Evolutionary conservation across 2,797 vertebrate genomes (phyloP).

Genomic region (Lateolabrax maculatus): DNA sequence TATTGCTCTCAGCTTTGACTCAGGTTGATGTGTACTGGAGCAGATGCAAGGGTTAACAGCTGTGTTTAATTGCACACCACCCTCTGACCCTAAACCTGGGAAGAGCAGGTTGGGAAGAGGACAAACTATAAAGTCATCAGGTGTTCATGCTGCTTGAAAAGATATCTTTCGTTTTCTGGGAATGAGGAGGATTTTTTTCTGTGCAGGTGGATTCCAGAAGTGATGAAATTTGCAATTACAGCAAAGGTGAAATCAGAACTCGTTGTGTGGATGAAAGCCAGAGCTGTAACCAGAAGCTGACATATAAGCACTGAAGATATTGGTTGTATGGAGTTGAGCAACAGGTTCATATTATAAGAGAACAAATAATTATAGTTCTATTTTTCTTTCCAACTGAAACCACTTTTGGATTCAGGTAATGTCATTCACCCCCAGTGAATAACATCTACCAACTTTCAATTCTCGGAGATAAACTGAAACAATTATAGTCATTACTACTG

Average conservation of each 20-base stretch:
- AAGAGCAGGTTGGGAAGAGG: slow-evolving; percentile 31
- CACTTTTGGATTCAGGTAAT: slow-evolving; percentile 33
- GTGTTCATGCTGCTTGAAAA: slow-evolving; percentile 20
- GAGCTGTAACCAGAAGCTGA: slow-evolving; percentile 47
- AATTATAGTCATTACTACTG: slow-evolving; percentile 45
- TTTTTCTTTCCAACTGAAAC: slow-evolving; percentile 43
- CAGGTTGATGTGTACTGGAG: slow-evolving; percentile 18
- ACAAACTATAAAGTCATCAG: slow-evolving; percentile 50
- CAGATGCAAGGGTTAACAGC: slow-evolving; percentile 42
- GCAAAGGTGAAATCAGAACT: slow-evolving; percentile 9
- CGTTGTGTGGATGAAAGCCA: slow-evolving; percentile 48
- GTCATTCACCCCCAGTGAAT: slow-evolving; percentile 26
- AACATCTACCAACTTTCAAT: slow-evolving; percentile 1
- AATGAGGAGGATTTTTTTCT: neutral
- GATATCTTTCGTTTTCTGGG: slow-evolving; percentile 19
- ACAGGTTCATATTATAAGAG: slow-evolving; percentile 19
- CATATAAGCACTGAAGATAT: slow-evolving; percentile 10
- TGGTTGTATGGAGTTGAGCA: neutral
- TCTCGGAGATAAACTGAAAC: slow-evolving; percentile 27
- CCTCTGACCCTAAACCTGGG: slow-evolving; percentile 19
- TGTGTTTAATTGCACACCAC: slow-evolving; percentile 8
- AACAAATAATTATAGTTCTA: slow-evolving; percentile 40
- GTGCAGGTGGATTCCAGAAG: slow-evolving; percentile 19
- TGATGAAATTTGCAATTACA: slow-evolving; percentile 15
- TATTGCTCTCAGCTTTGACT: slow-evolving; percentile 38